Evolutionary conservation across 2,113 vertebrate species (phyloP).

Genomic region (Melanocharis versteri): DNA sequence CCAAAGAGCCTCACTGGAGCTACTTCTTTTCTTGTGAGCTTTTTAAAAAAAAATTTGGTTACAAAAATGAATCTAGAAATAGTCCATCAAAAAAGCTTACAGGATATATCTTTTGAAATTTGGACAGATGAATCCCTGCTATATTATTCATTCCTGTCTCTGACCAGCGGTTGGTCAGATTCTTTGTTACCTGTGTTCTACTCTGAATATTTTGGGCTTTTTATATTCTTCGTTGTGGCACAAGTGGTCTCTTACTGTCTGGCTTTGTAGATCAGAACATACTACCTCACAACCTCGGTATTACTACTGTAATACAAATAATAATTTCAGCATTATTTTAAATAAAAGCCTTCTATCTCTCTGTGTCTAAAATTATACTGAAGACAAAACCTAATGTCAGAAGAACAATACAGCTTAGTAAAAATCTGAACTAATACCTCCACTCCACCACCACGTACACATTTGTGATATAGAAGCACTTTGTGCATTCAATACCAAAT

Average conservation of each 20-base stretch:
- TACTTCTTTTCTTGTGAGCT: not conserved
- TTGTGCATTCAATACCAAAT: not conserved
- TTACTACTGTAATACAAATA: not conserved
- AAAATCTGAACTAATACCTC: not conserved
- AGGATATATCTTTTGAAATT: not conserved
- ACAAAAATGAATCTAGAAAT: not conserved
- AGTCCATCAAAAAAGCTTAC: not conserved
- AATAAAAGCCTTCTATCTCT: not conserved
- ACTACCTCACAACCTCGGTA: not conserved
- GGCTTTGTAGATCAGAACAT: not conserved
- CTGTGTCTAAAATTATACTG: not conserved
- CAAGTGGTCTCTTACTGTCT: not conserved
- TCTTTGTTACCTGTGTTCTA: not conserved
- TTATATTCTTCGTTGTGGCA: not conserved
- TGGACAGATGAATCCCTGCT: not conserved
- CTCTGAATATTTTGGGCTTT: not conserved
- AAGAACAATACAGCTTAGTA: not conserved
- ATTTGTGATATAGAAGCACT: not conserved
- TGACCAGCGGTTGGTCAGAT: not conserved
- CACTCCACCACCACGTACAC: rapidly evolving
- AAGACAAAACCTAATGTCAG: not conserved
- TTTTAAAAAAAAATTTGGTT: not conserved
- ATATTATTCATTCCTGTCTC: not conserved
- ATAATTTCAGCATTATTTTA: not conserved
- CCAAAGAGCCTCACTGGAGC: not conserved